These are phyloP conservation scores for Goniozus legneri DNA, from an alignment of 1,140 invertebrate species.

Conservation along the genomic window DNA sequence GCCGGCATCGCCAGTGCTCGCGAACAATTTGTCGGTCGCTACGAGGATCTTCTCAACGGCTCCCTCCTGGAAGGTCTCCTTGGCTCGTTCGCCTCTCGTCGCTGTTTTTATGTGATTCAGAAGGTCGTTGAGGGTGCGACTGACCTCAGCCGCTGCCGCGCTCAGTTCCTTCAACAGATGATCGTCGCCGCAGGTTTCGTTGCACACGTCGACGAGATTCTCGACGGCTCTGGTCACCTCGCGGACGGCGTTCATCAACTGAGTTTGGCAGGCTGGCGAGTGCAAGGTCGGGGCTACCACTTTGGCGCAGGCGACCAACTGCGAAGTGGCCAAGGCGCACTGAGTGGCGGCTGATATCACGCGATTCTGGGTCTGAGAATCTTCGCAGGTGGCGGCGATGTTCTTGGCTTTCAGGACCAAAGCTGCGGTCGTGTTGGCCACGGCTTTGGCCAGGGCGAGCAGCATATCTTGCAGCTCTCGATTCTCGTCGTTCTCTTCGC, in stretches of 20 bases:
- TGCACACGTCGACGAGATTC: slow-evolving; percentile 82
- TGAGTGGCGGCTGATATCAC: slow-evolving; percentile 94
- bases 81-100: slow-evolving; percentile 49
- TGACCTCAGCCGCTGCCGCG: slow-evolving; percentile 83
- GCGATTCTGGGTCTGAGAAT: slow-evolving; percentile 72
- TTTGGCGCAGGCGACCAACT: slow-evolving; percentile 96
- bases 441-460: slow-evolving; percentile 86
- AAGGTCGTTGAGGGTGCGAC: slow-evolving; percentile 84
- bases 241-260: slow-evolving; percentile 86
- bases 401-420: slow-evolving; percentile 93
- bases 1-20: slow-evolving; percentile 75
- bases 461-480: slow-evolving; percentile 82
- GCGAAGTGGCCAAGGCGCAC: slow-evolving; percentile 94
- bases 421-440: slow-evolving; percentile 94
- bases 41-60: slow-evolving; percentile 87
- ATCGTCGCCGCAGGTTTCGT: slow-evolving; percentile 66
- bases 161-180: slow-evolving; percentile 74
- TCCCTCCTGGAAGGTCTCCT: slow-evolving; percentile 66
- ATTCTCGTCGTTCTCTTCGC: slow-evolving; percentile 81
- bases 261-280: slow-evolving; percentile 90
- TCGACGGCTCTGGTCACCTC: slow-evolving; percentile 93
- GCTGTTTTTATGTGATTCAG: slow-evolving; percentile 82
- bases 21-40: slow-evolving; percentile 86
- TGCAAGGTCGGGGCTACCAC: slow-evolving; percentile 83
- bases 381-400: slow-evolving; percentile 82